phyloP scores from a whole-genome alignment of 2,888 invertebrate genomes.

The Suillia variegata region DNA sequence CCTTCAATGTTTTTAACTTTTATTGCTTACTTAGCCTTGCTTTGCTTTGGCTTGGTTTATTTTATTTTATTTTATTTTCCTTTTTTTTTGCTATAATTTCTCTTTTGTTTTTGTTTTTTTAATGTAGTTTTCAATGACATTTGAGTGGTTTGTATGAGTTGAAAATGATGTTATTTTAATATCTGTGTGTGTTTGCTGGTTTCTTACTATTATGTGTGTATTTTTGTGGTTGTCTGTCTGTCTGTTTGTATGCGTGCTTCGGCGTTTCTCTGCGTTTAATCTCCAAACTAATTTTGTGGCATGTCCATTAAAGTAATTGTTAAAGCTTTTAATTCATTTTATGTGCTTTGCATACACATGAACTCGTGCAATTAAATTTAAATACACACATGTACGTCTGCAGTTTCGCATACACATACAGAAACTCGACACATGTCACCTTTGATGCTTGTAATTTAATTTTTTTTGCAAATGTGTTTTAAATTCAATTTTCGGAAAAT shows the following conservation, averaged over 20 bases:
- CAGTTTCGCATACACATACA: background rate
- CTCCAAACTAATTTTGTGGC: constrained; percentile 49
- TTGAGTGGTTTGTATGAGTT: background rate
- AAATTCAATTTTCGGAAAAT: too few species aligned
- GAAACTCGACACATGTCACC: background rate
- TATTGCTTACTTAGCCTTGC: constrained; percentile 1
- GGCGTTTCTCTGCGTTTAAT: constrained; percentile 28
- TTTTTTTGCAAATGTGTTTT: background rate
- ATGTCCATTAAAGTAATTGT: constrained; percentile 48
- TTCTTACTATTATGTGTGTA: too few species aligned
- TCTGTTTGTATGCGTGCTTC: constrained; percentile 1
- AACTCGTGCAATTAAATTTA: background rate
- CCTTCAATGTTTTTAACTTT: background rate
- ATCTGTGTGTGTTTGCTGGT: too few species aligned
- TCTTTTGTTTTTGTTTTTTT: background rate
- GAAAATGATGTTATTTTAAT: too few species aligned
- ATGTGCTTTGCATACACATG: background rate
- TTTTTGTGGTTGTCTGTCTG: constrained; percentile 9
- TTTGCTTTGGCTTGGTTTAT: constrained; percentile 1
- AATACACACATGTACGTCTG: background rate
- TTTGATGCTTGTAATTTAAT: background rate
- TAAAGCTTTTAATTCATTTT: constrained; percentile 46
- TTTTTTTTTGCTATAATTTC: too few species aligned
- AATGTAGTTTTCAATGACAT: background rate
- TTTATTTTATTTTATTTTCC: background rate